phyloP scores from a whole-genome alignment of 1,140 invertebrate genomes.

The Drosophila ananassae region DNA sequence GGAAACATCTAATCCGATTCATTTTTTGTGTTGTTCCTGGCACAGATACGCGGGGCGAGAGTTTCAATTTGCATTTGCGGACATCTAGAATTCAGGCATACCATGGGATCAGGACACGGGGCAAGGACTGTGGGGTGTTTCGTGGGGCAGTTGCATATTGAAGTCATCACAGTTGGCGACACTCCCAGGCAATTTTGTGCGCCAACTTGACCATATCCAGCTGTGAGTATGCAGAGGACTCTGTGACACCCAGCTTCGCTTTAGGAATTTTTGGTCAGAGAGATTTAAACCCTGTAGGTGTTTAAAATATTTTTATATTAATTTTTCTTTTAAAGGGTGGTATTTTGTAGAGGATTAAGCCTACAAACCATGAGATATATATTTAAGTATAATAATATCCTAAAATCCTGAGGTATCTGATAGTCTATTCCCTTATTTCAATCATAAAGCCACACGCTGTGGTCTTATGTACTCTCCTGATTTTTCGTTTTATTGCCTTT shows the following conservation, averaged over 20 bases:
- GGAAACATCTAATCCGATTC: slow-evolving; percentile 43
- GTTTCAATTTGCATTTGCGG: slow-evolving; percentile 41
- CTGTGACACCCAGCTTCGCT: slow-evolving; percentile 46
- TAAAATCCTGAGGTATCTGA: not conserved
- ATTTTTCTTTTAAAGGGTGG: too few species aligned
- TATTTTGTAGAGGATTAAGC: too few species aligned
- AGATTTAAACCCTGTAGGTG: slow-evolving; percentile 18
- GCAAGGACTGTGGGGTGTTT: not conserved
- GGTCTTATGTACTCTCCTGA: slow-evolving; percentile 51
- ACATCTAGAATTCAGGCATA: not conserved
- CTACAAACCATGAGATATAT: too few species aligned
- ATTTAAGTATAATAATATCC: too few species aligned
- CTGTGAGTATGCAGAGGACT: slow-evolving; percentile 71
- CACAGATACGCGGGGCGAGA: slow-evolving; percentile 1
- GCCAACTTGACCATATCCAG: slow-evolving; percentile 77
- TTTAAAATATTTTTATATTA: too few species aligned
- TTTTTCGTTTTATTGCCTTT: slow-evolving; percentile 35
- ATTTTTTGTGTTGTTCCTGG: slow-evolving; percentile 7
- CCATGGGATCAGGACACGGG: slow-evolving; percentile 6
- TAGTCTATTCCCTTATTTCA: not conserved
- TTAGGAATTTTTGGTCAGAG: slow-evolving; percentile 18
- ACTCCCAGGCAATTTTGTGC: slow-evolving; percentile 52
- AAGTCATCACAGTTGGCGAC: slow-evolving; percentile 52
- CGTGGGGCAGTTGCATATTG: slow-evolving; percentile 38
- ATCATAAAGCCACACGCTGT: slow-evolving; percentile 41